phyloP scores from a whole-genome alignment of 2,113 vertebrate genomes.

The Sterna hirundo region DNA sequence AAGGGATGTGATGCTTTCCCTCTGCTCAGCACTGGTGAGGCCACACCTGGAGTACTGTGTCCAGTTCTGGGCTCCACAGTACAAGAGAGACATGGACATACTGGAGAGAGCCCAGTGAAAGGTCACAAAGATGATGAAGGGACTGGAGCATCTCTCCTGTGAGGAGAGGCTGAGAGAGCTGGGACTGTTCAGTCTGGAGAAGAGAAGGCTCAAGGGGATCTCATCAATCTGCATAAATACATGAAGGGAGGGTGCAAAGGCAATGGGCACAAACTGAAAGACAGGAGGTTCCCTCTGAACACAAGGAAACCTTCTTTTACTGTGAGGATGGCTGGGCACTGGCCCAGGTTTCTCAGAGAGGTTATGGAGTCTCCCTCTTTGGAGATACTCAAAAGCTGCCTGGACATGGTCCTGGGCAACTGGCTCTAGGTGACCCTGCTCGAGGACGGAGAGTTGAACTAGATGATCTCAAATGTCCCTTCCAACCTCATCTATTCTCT shows the following conservation, averaged over 20 bases:
- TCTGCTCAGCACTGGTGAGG: neutral
- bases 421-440: neutral
- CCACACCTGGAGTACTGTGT: neutral
- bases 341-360: neutral
- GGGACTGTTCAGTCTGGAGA: neutral
- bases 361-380: neutral
- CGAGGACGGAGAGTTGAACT: neutral
- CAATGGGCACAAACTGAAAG: too few relatives aligned
- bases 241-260: neutral
- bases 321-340: too few relatives aligned
- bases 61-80: neutral
- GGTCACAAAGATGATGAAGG: neutral
- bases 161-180: neutral
- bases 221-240: neutral
- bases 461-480: neutral
- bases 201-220: neutral
- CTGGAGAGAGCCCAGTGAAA: neutral
- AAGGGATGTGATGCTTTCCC: neutral
- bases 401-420: neutral
- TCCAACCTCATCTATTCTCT: neutral
- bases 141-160: neutral
- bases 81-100: neutral
- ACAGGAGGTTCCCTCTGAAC: neutral
- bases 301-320: neutral
- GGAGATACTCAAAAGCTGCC: neutral